Percentiles rank a stretch among this genome's conserved stretches.
Evolutionary conservation across 2,797 vertebrate species (phyloP).

Genomic region (Helicolenus hilgendorfi): DNA sequence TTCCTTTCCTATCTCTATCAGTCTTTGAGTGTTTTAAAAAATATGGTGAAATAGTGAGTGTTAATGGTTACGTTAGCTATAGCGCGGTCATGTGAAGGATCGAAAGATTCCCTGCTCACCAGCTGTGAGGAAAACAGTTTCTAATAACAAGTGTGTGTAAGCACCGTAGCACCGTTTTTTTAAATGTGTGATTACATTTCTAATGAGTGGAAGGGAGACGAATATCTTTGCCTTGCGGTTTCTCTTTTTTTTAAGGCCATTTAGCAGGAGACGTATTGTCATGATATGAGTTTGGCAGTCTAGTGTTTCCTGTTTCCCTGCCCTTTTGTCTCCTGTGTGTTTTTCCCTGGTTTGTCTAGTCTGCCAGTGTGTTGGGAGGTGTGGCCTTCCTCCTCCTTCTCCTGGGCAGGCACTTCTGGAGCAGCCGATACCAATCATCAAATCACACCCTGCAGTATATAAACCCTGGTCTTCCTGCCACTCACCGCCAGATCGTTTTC

Average conservation of each 20-base stretch:
- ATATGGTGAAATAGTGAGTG: too few relatives aligned
- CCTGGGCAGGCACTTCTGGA: too few relatives aligned
- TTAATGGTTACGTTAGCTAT: not conserved
- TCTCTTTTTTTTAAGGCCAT: not conserved
- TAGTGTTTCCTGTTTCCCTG: too few relatives aligned
- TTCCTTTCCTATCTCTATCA: not conserved
- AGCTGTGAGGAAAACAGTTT: not conserved
- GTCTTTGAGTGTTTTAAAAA: not conserved
- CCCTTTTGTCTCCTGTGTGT: too few relatives aligned
- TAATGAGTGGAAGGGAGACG: not conserved
- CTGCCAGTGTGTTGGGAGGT: too few relatives aligned
- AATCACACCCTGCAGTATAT: too few relatives aligned
- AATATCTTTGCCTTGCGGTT: not conserved
- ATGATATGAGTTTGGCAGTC: too few relatives aligned
- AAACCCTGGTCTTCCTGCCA: too few relatives aligned
- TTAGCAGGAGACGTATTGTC: not conserved
- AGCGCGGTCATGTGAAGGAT: not conserved
- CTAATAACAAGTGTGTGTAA: not conserved
- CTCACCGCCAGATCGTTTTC: too few relatives aligned
- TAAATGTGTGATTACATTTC: not conserved
- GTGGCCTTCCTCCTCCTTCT: too few relatives aligned
- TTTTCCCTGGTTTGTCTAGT: too few relatives aligned
- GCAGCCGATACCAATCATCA: too few relatives aligned
- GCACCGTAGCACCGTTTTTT: not conserved
- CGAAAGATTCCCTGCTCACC: not conserved